Conservation (phyloP, 2,888 invertebrate genomes). For the Elysia crispata region DNA sequence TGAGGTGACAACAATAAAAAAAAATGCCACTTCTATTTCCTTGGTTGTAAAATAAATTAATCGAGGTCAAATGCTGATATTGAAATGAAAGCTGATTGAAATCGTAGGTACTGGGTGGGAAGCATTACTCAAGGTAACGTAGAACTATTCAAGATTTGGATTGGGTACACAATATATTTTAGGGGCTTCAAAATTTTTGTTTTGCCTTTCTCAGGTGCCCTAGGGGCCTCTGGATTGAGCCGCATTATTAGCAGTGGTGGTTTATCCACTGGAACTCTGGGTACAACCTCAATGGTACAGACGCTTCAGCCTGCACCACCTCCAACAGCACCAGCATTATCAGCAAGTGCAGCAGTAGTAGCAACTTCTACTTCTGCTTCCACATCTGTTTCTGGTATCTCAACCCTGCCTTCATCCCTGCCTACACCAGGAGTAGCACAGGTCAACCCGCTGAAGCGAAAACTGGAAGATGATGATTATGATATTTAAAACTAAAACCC, state of each 20-base stretch:
- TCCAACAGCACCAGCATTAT: not conserved
- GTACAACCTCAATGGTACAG: slow-evolving; percentile 3
- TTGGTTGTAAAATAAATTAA: no score
- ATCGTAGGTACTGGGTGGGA: no score
- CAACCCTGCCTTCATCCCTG: slow-evolving; percentile 9
- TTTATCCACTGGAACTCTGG: not conserved
- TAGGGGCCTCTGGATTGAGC: slow-evolving; percentile 42
- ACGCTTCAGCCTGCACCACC: not conserved
- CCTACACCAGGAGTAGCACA: slow-evolving; percentile 14
- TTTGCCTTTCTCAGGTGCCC: slow-evolving; percentile 35
- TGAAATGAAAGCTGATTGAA: no score
- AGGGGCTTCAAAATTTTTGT: no score
- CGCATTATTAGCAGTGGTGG: slow-evolving; percentile 29
- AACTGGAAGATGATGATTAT: slow-evolving; percentile 70
- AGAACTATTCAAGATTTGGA: no score
- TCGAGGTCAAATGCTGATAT: no score
- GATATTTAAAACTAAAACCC: no score
- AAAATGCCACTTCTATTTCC: no score
- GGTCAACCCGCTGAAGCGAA: slow-evolving; percentile 66
- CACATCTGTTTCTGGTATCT: not conserved
- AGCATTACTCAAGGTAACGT: no score
- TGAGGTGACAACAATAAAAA: no score
- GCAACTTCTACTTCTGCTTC: slow-evolving; percentile 10
- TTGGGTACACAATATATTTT: no score
- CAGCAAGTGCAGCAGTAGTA: slow-evolving; percentile 16